Percentiles rank a stretch among this genome's conserved stretches.
phyloP scores from a whole-genome alignment of 2,113 vertebrate genomes.

The Hippolais icterina region DNA sequence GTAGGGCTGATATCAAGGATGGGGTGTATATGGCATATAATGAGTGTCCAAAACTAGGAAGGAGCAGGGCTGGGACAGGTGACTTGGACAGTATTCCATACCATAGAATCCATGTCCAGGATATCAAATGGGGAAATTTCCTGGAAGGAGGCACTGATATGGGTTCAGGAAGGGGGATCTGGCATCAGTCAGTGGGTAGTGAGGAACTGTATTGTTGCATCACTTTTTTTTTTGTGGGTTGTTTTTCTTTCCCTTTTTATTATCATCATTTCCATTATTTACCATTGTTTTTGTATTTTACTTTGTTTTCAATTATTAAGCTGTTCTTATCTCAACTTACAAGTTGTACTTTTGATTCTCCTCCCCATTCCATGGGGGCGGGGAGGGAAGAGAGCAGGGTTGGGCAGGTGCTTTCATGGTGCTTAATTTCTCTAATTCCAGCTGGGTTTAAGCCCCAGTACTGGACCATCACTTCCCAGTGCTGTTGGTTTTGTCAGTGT shows the following conservation, averaged over 20 bases:
- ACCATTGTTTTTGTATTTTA: background rate
- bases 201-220: background rate
- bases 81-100: background rate
- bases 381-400: background rate
- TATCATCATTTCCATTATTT: background rate
- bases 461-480: background rate
- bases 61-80: background rate
- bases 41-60: background rate
- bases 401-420: background rate
- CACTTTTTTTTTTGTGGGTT: no score
- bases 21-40: background rate
- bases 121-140: background rate
- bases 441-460: background rate
- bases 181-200: no score
- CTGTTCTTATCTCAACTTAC: background rate
- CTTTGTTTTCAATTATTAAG: background rate
- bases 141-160: background rate
- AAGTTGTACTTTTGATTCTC: background rate
- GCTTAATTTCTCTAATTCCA: background rate
- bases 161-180: background rate
- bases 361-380: fast-evolving
- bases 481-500: background rate
- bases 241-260: background rate
- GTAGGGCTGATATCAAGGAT: background rate
- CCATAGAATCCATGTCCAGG: no score